A percentile compares a stretch with the other conserved stretches of the same genome.
Evolutionary conservation across 2,113 vertebrate genomes (phyloP).

Genomic region (Pedetes capensis): DNA sequence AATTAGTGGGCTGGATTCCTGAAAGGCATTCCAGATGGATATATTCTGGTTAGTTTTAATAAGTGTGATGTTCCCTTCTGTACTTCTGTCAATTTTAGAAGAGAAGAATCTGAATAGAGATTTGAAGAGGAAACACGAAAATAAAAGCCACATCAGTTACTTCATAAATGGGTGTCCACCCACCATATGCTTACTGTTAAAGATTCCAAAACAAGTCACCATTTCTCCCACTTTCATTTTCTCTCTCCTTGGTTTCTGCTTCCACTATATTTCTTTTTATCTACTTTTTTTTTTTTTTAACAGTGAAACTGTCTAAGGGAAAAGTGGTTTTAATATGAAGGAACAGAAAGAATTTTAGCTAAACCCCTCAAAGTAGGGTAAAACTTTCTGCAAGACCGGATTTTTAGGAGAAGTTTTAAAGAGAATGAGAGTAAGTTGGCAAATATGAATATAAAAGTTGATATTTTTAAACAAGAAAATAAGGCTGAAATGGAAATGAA

Average conservation of each 20-base stretch:
- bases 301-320: neutral
- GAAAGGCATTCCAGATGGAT: conserved; percentile 72
- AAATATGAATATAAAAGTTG: conserved; percentile 12
- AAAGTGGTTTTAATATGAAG: conserved; percentile 58
- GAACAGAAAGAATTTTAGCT: conserved; percentile 60
- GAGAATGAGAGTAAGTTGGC: conserved; percentile 17
- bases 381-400: conserved; percentile 19
- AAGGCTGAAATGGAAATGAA: neutral
- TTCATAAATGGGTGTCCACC: neutral
- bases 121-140: neutral
- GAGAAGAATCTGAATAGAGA: conserved; percentile 11
- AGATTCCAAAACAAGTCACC: neutral
- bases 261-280: neutral
- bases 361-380: conserved; percentile 23
- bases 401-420: conserved; percentile 53
- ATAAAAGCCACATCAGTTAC: conserved; percentile 1
- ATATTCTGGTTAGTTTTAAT: conserved; percentile 54
- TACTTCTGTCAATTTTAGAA: conserved; percentile 32
- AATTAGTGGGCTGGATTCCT: conserved; percentile 67
- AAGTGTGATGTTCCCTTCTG: conserved; percentile 43
- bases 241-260: neutral
- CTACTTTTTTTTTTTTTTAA: neutral
- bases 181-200: neutral
- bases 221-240: neutral
- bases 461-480: neutral